A percentile compares a stretch with the other conserved stretches of the same genome.
These are phyloP conservation scores for Diceros bicornis DNA, from an alignment of 2,797 vertebrate species.

Conservation along the genomic window DNA sequence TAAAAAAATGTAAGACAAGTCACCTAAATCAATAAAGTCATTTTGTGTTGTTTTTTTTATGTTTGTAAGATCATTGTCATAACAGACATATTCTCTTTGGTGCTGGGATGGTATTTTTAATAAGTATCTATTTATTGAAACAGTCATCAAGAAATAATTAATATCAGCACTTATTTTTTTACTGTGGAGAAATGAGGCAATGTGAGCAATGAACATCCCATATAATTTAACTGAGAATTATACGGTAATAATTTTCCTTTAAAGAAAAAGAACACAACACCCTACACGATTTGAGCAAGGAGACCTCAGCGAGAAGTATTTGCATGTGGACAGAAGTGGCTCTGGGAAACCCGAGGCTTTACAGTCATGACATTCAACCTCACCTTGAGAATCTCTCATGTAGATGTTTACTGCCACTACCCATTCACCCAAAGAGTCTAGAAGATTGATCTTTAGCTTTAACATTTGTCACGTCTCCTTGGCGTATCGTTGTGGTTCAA, in stretches of 20 bases:
- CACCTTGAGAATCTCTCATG: too few species aligned
- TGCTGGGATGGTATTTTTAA: background rate
- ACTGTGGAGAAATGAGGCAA: background rate
- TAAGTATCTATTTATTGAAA: background rate
- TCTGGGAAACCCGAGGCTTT: background rate
- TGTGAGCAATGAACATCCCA: background rate
- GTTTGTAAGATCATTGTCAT: background rate
- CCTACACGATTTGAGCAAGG: background rate
- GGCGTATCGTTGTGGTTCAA: background rate
- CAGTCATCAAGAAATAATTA: background rate
- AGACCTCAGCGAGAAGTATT: background rate
- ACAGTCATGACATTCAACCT: background rate
- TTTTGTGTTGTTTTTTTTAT: background rate
- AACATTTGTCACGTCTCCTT: fast-evolving
- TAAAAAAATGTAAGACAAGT: background rate
- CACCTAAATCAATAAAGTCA: background rate
- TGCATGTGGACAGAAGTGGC: background rate
- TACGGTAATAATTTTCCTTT: background rate
- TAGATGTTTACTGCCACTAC: fast-evolving
- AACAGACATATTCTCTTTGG: background rate
- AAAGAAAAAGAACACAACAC: background rate
- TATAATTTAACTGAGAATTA: background rate
- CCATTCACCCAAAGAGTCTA: too few species aligned
- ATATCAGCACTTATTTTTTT: background rate
- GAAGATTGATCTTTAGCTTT: background rate